Evolutionary conservation across 2,888 invertebrate genomes (phyloP), one percentile per base, ranked within the genome.

Genomic region (Ceramica pisi): DNA sequence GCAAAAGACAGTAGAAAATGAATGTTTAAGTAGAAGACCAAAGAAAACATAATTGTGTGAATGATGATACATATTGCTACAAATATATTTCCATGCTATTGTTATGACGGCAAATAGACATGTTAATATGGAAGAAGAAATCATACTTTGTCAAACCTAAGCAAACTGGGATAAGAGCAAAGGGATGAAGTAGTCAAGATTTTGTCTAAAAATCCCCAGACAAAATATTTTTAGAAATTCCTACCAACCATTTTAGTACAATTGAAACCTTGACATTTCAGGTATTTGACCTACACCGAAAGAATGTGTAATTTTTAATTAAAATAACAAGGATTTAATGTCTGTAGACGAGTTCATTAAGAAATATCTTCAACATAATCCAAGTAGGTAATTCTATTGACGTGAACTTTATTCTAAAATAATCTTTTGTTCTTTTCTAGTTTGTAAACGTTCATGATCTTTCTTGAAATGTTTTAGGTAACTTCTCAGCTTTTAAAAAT

Each of bases 261-360:
- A 76, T 64, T 56, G 78, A 50, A 67, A 69, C 57, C 19, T 64
- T 57, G 55, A 66, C 23, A 75, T 67, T 61, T 61, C 19, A 68
- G 50, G 66, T 81, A 77, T 81, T 75, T 80, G 64, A 78, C 74
- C 78, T 76, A 83, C 71, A 81, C 69, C 16, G 23, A 63, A 71
- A 56, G 35, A 50, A 62, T 70, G 50, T 75, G 31, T 61, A 61
- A 46, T 65, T 77, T 46, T 62, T 55, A 62, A 78, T 78, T 70
- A 82, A 71, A 81, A 78, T 74, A 78, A 69, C 61, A 64, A 55
- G 51, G 68, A 74, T 67, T 56, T 51, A 21, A 73, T 46, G 61
- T 57, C 70, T 72, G 56, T 67, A 50, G 59, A 56, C 38, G 57
- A 66, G 68, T 35, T 82, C 80, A 80, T 84, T 85, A 84, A 46